A percentile compares a stretch with the other conserved stretches of the same genome.
These are phyloP conservation scores for Otolemur crassicaudatus DNA, from an alignment of 2,797 vertebrate genomes.

Conservation along the genomic window DNA sequence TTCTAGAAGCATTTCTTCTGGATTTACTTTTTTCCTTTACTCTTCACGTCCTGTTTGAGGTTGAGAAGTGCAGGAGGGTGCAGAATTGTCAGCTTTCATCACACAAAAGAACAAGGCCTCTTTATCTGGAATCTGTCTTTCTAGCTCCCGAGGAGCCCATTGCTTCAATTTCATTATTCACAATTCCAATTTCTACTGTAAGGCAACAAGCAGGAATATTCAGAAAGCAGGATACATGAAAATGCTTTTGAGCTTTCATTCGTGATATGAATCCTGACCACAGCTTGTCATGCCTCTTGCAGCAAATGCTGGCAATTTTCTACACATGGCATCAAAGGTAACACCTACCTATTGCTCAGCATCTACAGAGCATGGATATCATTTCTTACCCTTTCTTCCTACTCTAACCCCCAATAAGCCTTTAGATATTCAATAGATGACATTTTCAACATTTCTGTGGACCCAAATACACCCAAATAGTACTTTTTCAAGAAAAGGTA, in stretches of 20 bases:
- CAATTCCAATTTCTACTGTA: background rate
- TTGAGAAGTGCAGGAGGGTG: background rate
- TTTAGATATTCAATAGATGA: background rate
- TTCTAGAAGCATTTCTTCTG: background rate
- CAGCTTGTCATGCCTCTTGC: background rate
- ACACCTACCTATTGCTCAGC: background rate
- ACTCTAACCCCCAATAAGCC: background rate
- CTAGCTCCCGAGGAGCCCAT: background rate
- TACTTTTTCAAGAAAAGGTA: constrained; percentile 45
- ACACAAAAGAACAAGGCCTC: background rate
- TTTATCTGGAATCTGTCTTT: background rate
- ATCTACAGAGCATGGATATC: background rate
- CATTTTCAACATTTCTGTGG: background rate
- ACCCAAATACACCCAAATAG: background rate
- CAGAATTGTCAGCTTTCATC: background rate
- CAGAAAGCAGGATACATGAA: background rate
- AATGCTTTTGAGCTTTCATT: background rate
- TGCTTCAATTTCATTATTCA: background rate
- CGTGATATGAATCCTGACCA: background rate
- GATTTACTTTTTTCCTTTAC: background rate
- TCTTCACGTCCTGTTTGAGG: background rate
- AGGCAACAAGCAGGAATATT: background rate
- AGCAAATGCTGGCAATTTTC: background rate
- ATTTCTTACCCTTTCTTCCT: background rate
- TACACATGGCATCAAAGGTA: background rate